Evolutionary conservation across 2,113 vertebrate species (phyloP).

Genomic region (Mixornis gularis): DNA sequence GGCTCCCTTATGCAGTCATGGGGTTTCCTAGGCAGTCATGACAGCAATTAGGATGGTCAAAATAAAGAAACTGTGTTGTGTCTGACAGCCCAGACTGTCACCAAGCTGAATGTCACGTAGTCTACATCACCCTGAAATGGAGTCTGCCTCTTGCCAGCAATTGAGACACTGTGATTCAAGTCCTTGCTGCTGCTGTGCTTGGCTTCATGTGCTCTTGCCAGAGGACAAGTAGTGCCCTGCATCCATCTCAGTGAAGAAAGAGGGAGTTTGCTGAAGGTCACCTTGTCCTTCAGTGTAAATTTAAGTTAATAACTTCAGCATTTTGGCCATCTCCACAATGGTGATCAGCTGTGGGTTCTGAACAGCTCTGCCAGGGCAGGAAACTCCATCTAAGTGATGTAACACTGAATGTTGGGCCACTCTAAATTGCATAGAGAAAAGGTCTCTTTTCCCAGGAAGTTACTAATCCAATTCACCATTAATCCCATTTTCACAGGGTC

Average conservation of each 20-base stretch:
- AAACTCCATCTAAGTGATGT: background rate
- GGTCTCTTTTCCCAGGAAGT: background rate
- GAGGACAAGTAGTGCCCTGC: background rate
- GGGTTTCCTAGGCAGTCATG: background rate
- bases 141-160: background rate
- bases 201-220: background rate
- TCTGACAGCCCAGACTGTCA: background rate
- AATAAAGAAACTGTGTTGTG: background rate
- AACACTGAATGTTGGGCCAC: rapidly evolving
- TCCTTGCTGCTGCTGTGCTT: background rate
- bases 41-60: background rate
- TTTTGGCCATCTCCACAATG: background rate
- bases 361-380: background rate
- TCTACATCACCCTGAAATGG: background rate
- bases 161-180: background rate
- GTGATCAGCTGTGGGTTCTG: background rate
- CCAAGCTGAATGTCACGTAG: background rate
- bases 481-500: background rate
- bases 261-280: background rate
- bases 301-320: background rate
- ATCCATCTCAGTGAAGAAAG: background rate
- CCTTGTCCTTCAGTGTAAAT: background rate
- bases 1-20: background rate
- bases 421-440: background rate
- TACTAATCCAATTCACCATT: background rate